Base-by-base conservation (phyloP, 2,888 invertebrate genomes). In the Chrysopilus asiliformis region DNA sequence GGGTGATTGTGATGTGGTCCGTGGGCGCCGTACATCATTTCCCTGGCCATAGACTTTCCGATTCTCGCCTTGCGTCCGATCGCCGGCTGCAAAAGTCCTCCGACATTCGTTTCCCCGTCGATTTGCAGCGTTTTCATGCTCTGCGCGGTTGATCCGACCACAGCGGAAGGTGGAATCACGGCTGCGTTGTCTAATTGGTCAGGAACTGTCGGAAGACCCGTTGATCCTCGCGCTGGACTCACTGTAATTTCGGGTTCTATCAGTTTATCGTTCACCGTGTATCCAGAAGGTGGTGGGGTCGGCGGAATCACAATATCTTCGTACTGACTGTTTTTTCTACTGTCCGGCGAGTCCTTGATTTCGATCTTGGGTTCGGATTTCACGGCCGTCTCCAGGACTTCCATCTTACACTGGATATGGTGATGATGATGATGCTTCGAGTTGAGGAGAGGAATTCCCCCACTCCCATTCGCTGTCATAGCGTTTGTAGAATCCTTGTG, bases 41-140 rank as follows among this genome's bases (percentile, higher is more conserved):
- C 72, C 14, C 79, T 63, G 7, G 76, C 79, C 75, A 78, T 79
- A 18, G 69, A 74, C 53, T 79, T 79, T 32, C 72, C 72, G 33
- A 72, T 61, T 35, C 72, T 63, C 18, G 72, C 71, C 50, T 68
- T 70, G 24, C 70, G 56, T 27, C 64, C 62, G 29, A 53, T 38
- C 10, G 17, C 3, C 10, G 36, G 30, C 4, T 12, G 4, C 3
- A 16, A 5, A 12, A n/a, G n/a, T n/a, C n/a, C n/a, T n/a, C n/a
- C n/a, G n/a, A n/a, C n/a, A n/a, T n/a, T n/a, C n/a, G n/a, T n/a
- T n/a, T n/a, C n/a, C n/a, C n/a, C n/a, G n/a, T n/a, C n/a, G n/a
- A n/a, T n/a, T n/a, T n/a, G n/a, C n/a, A n/a, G n/a, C n/a, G n/a
- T n/a, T n/a, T n/a, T n/a, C n/a, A n/a, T n/a, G n/a, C n/a, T 9